Base-by-base conservation (phyloP, 2,113 vertebrate genomes). In the Ptilorrhoa leucosticta region DNA sequence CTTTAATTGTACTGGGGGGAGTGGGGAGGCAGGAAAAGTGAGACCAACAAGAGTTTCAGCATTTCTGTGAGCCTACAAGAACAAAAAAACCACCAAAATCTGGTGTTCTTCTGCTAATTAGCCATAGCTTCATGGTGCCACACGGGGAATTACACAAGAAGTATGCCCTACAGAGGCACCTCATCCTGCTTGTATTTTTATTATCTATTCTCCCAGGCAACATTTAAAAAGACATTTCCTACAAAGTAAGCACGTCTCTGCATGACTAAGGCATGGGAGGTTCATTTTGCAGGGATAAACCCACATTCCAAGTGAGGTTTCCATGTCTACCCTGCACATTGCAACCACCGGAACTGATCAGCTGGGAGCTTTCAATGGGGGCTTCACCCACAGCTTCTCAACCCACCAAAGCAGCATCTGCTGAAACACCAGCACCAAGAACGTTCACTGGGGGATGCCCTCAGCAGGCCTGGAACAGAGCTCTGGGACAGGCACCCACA, bases 61-160 rank as follows among this genome's bases (percentile, higher is more conserved):
- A 15, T 44, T 83, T 72, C 45, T 77, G 30, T 44, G 15, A 69
- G 15, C 19, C n/a, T 47, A 24, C 20, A 72, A 81, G 37, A 56
- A 50, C 6, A 66, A 63, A 77, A 54, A 24, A 8, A 1, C 0
- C 9, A 5, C 4, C 7, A 44, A 56, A 70, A 1, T 1, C n/a
- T 21, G 14, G 5, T 31, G 8, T 45, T 35, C 33, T 83, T 26
- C 9, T 31, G 30, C 18, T n/a, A 35, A 26, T 23, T 45, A 69
- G 7, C 35, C 24, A 42, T 31, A 83, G 44, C 18, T 68, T 30
- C 30, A 27, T 1, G 1, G 9, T 54, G 22, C 15, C 47, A 71
- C 39, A 31, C 13, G 31, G 16, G 26, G 30, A 65, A 72, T 44
- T 35, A 40, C 44, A 40, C n/a, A 64, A 42, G 45, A 45, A 63